phyloP scores from a whole-genome alignment of 2,113 vertebrate genomes.

The Tragelaphus strepsiceros region DNA sequence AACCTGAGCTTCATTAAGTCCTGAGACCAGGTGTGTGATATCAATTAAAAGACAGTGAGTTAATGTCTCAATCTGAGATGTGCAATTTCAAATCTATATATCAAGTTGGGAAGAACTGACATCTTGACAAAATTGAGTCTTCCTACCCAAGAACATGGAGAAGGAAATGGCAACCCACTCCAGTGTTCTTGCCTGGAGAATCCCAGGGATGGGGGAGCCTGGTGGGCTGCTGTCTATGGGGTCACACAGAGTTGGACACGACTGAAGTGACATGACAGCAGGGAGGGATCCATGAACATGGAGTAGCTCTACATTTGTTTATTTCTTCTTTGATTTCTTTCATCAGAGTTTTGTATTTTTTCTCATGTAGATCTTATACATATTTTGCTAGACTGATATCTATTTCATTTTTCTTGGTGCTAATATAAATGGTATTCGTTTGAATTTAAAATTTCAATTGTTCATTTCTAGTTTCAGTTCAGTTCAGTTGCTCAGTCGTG shows the following conservation, averaged over 20 bases:
- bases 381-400: neutral
- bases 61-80: neutral
- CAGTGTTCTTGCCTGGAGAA: too few species aligned
- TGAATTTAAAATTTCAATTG: neutral
- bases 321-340: neutral
- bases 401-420: neutral
- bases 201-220: too few species aligned
- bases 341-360: neutral
- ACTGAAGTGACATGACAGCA: too few species aligned
- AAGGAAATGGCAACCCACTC: too few species aligned
- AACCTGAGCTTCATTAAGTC: neutral
- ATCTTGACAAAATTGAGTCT: neutral
- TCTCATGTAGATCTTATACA: neutral
- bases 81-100: neutral
- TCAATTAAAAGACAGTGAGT: neutral
- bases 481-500: too few species aligned
- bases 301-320: neutral
- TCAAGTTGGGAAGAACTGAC: neutral
- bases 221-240: too few species aligned
- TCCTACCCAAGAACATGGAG: neutral
- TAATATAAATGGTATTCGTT: neutral
- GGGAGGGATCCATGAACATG: neutral
- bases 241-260: too few species aligned
- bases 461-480: neutral
- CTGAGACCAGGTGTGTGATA: neutral